Evolutionary conservation across 1,140 invertebrate genomes (phyloP).

Genomic region (Colletes latitarsis): DNA sequence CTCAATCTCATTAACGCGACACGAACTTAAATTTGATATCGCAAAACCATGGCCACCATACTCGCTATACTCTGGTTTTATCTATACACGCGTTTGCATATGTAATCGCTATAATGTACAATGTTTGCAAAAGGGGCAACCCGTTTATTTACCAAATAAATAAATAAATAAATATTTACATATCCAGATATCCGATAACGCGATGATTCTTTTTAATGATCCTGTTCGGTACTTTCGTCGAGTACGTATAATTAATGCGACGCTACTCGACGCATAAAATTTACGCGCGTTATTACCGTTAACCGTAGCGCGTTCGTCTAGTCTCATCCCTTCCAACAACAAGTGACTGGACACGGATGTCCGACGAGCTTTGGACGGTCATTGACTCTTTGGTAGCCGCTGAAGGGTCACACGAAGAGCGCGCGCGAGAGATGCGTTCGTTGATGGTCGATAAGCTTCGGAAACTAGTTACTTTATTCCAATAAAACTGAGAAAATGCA

Average conservation of each 20-base stretch:
- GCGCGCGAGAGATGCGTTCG: slow-evolving; percentile 31
- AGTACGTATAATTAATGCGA: slow-evolving; percentile 37
- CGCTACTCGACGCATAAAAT: slow-evolving; percentile 26
- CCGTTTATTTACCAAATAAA: no score
- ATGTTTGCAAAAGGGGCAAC: no score
- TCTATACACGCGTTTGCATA: no score
- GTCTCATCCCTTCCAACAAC: slow-evolving; percentile 47
- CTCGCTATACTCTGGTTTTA: no score
- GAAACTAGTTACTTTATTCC: slow-evolving; percentile 27
- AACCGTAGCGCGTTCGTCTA: slow-evolving; percentile 39
- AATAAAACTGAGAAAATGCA: not conserved
- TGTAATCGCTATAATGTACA: no score
- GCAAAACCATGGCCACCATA: no score
- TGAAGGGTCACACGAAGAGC: slow-evolving; percentile 53
- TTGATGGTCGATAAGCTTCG: slow-evolving; percentile 46
- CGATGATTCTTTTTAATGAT: not conserved
- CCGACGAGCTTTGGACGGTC: slow-evolving; percentile 65
- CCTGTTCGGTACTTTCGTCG: not conserved
- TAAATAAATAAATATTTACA: not conserved
- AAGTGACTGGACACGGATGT: slow-evolving; percentile 56
- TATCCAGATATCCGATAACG: not conserved
- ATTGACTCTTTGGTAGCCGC: slow-evolving; percentile 59
- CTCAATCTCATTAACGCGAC: no score
- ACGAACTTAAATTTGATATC: no score
- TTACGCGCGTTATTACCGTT: slow-evolving; percentile 48